Conservation (phyloP, 2,113 vertebrate species). For the Eulemur rufifrons region DNA sequence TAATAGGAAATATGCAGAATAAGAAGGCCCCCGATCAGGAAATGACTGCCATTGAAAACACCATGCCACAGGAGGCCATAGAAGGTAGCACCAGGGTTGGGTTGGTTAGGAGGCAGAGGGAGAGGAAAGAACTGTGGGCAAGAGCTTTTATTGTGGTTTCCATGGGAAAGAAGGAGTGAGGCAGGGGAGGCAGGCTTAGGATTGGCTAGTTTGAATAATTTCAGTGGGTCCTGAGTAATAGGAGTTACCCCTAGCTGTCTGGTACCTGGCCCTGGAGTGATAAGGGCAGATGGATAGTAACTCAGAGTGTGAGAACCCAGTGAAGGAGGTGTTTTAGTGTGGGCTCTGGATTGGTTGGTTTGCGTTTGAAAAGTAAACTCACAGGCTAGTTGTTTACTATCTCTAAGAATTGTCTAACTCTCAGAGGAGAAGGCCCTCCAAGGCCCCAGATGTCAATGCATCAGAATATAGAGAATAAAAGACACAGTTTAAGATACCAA, state of each 20-base stretch:
- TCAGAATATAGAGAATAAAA: neutral
- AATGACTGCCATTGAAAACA: neutral
- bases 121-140: neutral
- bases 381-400: neutral
- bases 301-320: neutral
- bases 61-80: neutral
- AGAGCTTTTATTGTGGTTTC: neutral
- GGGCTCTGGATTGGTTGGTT: neutral
- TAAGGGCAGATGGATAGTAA: fast-evolving
- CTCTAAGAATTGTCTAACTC: neutral
- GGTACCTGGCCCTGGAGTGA: neutral
- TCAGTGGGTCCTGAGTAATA: neutral
- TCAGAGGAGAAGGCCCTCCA: neutral
- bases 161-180: neutral
- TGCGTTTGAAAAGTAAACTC: neutral
- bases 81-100: neutral
- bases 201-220: neutral
- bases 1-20: neutral
- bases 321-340: neutral
- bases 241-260: neutral
- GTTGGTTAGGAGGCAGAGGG: neutral
- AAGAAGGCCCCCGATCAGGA: neutral
- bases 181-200: neutral
- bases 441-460: neutral
- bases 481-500: neutral